Evolutionary conservation across 2,113 vertebrate species (phyloP).

Genomic region (Heterotilapia buettikoferi): DNA sequence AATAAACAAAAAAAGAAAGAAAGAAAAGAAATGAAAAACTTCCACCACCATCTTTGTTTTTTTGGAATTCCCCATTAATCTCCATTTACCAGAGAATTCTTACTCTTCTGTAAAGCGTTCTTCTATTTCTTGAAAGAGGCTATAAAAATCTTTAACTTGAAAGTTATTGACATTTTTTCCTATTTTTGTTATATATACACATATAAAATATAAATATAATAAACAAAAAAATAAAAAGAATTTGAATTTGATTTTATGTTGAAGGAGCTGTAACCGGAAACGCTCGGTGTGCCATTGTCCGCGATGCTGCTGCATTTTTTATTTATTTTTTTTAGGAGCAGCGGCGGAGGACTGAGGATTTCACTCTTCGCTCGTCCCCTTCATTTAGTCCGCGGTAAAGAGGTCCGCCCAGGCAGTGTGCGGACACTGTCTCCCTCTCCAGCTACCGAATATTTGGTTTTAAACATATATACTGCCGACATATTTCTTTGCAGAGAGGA

Average conservation of each 20-base stretch:
- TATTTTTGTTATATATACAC: neutral
- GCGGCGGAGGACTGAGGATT: neutral
- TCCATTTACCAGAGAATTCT: neutral
- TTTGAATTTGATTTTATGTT: neutral
- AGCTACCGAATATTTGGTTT: neutral
- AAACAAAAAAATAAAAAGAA: neutral
- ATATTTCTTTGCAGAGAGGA: neutral
- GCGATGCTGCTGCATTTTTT: fast-evolving
- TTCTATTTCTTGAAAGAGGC: fast-evolving
- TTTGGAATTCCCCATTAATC: neutral
- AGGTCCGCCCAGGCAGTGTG: neutral
- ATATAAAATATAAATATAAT: neutral
- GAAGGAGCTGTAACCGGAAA: neutral
- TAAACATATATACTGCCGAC: neutral
- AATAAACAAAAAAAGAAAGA: neutral
- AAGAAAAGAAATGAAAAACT: neutral
- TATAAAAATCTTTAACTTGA: neutral
- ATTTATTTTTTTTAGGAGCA: neutral
- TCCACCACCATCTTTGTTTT: neutral
- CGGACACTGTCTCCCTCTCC: neutral
- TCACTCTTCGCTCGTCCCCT: neutral
- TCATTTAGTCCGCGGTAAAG: neutral
- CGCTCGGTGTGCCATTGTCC: neutral
- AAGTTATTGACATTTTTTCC: neutral
- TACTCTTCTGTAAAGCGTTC: neutral